These are phyloP conservation scores for Sebastes kiyomatsui DNA, from an alignment of 2,797 vertebrate genomes.

Conservation along the genomic window DNA sequence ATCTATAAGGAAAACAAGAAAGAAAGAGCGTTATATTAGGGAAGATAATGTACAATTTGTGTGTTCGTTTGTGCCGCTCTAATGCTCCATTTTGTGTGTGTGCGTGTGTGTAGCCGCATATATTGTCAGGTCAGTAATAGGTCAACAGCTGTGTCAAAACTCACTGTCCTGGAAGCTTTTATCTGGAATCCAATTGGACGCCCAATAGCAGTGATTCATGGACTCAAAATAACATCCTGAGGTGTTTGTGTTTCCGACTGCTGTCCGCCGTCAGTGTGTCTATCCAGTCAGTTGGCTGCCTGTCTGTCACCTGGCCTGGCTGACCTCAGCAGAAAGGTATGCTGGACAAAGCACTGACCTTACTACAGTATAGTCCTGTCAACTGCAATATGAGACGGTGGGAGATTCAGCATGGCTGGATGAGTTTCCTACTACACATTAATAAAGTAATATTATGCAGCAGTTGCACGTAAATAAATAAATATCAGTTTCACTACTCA, in stretches of 20 bases:
- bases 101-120: background rate
- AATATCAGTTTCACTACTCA: background rate
- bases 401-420: background rate
- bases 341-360: conserved; percentile 48
- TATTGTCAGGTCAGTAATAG: conserved; percentile 40
- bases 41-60: background rate
- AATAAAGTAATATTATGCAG: background rate
- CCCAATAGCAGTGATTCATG: conserved; percentile 70
- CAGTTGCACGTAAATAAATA: background rate
- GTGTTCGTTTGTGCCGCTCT: background rate
- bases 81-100: background rate
- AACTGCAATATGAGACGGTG: conserved; percentile 38
- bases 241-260: conserved; percentile 72
- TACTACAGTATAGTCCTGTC: conserved; percentile 17
- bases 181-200: conserved; percentile 63
- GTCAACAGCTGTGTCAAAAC: conserved; percentile 71
- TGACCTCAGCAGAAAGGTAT: conserved; percentile 66
- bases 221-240: conserved; percentile 75
- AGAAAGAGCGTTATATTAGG: background rate
- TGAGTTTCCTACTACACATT: background rate
- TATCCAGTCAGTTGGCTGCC: conserved; percentile 34
- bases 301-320: conserved; percentile 57
- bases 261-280: conserved; percentile 48
- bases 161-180: conserved; percentile 69
- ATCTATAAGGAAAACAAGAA: background rate